phyloP scores from a whole-genome alignment of 2,113 vertebrate genomes.

The Typhlomys cinereus region DNA sequence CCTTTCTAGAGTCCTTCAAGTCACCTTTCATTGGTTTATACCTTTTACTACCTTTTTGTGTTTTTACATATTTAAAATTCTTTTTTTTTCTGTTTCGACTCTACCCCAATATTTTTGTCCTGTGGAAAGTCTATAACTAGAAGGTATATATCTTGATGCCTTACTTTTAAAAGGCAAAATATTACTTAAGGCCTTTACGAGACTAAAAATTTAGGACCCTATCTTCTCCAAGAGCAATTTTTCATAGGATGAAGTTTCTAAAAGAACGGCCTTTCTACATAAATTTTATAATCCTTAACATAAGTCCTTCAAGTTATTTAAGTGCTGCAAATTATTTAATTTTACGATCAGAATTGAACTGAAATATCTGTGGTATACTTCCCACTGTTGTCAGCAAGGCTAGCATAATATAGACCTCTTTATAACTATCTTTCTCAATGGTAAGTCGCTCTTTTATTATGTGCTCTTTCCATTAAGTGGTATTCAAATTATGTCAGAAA shows the following conservation, averaged over 20 bases:
- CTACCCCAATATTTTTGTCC: neutral
- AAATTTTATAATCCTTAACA: neutral
- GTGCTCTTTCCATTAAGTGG: neutral
- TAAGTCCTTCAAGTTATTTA: neutral
- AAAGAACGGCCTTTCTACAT: neutral
- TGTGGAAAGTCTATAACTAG: neutral
- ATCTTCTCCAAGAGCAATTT: neutral
- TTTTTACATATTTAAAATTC: too few species aligned
- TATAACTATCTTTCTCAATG: neutral
- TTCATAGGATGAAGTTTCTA: neutral
- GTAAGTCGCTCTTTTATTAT: neutral
- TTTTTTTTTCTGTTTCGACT: neutral
- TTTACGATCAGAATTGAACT: neutral
- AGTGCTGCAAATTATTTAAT: neutral
- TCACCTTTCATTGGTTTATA: too few species aligned
- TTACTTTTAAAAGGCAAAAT: neutral
- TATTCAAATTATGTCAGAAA: neutral
- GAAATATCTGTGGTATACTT: neutral
- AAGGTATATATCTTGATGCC: neutral
- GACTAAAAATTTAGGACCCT: neutral
- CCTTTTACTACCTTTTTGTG: too few species aligned
- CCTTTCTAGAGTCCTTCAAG: too few species aligned
- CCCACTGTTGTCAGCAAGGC: too few species aligned
- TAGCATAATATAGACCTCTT: neutral
- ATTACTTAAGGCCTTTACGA: neutral